Evolutionary conservation across 2,797 vertebrate genomes (phyloP), one percentile per base, ranked within the genome.

Genomic region (Danio tinwini): DNA sequence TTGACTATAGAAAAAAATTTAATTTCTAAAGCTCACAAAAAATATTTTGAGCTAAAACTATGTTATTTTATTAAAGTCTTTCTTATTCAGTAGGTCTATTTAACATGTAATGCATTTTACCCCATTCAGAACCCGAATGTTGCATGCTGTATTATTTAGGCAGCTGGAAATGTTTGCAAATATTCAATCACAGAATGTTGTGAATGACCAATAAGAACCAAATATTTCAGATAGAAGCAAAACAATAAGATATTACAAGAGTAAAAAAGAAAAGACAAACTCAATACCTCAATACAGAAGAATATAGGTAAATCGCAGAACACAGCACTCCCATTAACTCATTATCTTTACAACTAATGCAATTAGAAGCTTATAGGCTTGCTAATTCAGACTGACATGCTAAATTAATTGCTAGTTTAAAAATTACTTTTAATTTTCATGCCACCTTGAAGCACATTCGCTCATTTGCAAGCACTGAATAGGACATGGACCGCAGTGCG

Each of bases 301-400:
- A 50, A 61, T 52, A 42, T 29, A 68, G 44, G 53, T 77, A 55
- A 56, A 67, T 13, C 59, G 16, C 55, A 69, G 47, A 29, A 59
- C 44, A 39, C 4, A 16, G 47, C 14, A 21, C 17, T 61, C 56
- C 42, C 56, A 62, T 70, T 70, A 71, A 52, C 17, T 63, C 47
- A 71, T 78, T 78, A 78, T 42, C 56, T 19, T 78, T 11, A 37
- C 29, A 13, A 59, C 39, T 63, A 16, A 45, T n/a, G 83, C 37
- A 29, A 87, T 69, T 73, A 84, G 61, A 82, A 89, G 90, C 55
- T 90, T 86, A 84, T 88, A 85, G 81, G 87, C 88, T 83, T 55
- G 59, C 85, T 87, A 88, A 90, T 90, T 88, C 67, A 86, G 83
- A 87, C 59, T 81, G 87, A 89, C 87, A 87, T 81, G 45, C 85